Evolutionary conservation across 1,140 invertebrate species (phyloP).

Genomic region (Nylanderia fulva): DNA sequence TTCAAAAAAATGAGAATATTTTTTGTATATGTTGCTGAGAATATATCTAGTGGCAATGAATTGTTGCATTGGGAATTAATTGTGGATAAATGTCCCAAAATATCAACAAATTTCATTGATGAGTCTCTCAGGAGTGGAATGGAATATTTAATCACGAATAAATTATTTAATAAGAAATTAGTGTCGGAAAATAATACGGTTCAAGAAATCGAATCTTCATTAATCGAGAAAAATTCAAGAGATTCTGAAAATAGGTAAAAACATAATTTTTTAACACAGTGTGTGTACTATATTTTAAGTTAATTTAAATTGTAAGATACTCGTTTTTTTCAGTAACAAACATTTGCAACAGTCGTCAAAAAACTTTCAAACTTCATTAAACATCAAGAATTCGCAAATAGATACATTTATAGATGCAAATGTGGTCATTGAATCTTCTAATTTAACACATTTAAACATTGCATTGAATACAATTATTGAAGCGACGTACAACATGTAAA

Average conservation of each 20-base stretch:
- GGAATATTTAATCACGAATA: slow-evolving; percentile 6
- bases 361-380: not conserved
- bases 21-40: slow-evolving; percentile 46
- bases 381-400: not conserved
- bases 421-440: not conserved
- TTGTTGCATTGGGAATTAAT: slow-evolving; percentile 69
- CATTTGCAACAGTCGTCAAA: not conserved
- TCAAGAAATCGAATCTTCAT: not conserved
- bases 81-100: slow-evolving; percentile 9
- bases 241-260: slow-evolving; percentile 6
- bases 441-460: slow-evolving; percentile 1
- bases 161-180: slow-evolving; percentile 10
- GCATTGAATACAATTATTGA: slow-evolving; percentile 72
- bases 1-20: slow-evolving; percentile 68
- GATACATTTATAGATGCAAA: not conserved
- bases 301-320: not conserved
- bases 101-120: not conserved
- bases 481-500: slow-evolving; percentile 76
- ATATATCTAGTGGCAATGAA: slow-evolving; percentile 49
- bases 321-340: not conserved
- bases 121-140: not conserved
- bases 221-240: not conserved
- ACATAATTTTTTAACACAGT: not conserved
- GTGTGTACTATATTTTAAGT: not conserved
- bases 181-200: not conserved